Percentiles rank a stretch among this genome's conserved stretches.
phyloP scores from a whole-genome alignment of 1,140 invertebrate genomes.

The Cephus cinctus region DNA sequence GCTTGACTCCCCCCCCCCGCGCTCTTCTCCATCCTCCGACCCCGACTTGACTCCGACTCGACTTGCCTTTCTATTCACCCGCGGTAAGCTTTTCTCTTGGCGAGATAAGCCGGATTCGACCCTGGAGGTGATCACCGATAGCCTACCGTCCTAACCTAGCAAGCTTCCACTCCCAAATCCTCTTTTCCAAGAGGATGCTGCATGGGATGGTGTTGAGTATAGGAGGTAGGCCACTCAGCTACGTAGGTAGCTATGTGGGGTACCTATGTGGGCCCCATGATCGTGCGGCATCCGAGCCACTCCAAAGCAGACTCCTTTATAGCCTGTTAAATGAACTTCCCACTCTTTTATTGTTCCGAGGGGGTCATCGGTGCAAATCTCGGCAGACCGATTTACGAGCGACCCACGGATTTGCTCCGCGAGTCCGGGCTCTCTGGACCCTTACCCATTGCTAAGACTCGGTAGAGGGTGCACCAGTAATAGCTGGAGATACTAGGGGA shows the following conservation, averaged over 20 bases:
- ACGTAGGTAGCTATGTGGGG: no score
- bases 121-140: constrained; percentile 29
- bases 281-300: constrained; percentile 18
- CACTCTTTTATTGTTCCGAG: constrained; percentile 43
- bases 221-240: no score
- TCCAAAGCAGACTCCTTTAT: constrained; percentile 37
- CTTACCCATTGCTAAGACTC: neutral
- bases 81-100: constrained; percentile 27
- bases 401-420: constrained; percentile 27
- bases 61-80: constrained; percentile 15
- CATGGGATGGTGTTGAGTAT: no score
- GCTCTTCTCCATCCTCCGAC: constrained; percentile 7
- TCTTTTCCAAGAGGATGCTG: no score
- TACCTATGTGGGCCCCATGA: no score
- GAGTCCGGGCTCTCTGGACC: neutral
- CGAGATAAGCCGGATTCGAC: constrained; percentile 31
- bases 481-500: no score
- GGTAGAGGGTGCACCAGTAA: no score
- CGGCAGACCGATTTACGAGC: constrained; percentile 42
- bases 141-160: constrained; percentile 22
- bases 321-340: constrained; percentile 51
- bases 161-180: constrained; percentile 27
- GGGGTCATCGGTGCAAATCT: constrained; percentile 42
- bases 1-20: constrained; percentile 23
- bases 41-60: no score